Base-by-base conservation (phyloP, 2,888 invertebrate genomes). In the Brenthis ino region DNA sequence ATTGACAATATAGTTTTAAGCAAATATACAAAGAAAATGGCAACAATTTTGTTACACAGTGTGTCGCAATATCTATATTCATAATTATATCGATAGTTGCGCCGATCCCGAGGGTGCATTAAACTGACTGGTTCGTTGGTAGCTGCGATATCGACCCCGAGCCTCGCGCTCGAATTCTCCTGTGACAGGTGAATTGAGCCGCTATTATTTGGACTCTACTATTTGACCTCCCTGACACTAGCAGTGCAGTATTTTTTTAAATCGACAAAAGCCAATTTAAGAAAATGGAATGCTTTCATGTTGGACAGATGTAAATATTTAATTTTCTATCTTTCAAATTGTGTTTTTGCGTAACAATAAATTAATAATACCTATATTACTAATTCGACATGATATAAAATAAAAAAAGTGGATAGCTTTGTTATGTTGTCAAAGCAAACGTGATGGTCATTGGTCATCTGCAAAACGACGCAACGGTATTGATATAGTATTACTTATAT, bases 81-180 rank as follows among this genome's bases (percentile, higher is more conserved):
- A 77, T 77, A 76, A 80, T 80, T 82, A 84, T 84, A 80, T 82
- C 80, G 79, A 68, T 77, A 81, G 80, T 69, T 47, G 63, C 56
- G 72, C 67, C 57, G 69, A 74, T 83, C 86, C 85, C 86, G 73
- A 70, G 86, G 84, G 88, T 74, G 82, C 79, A 78, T 79, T 87
- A 85, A 83, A 82, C 77, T 77, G 85, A 79, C 80, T 80, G 82
- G 79, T 77, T 80, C 80, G 80, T 77, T 76, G 78, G 79, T 79
- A 80, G 82, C 79, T 78, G 79, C 82, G 81, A 81, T 84, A 82
- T 77, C 79, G 77, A 72, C 72, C 72, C 71, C 72, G 63, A 69
- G 70, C 60, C 70, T 65, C 71, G 65, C 75, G 75, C 72, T 75
- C 69, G 74, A 74, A 76, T 80, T 78, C 84, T 84, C 83, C 80